Percentiles rank a stretch among this genome's conserved stretches.
These are phyloP conservation scores for Lipophrys pholis DNA, from an alignment of 2,113 vertebrate genomes.

Conservation along the genomic window DNA sequence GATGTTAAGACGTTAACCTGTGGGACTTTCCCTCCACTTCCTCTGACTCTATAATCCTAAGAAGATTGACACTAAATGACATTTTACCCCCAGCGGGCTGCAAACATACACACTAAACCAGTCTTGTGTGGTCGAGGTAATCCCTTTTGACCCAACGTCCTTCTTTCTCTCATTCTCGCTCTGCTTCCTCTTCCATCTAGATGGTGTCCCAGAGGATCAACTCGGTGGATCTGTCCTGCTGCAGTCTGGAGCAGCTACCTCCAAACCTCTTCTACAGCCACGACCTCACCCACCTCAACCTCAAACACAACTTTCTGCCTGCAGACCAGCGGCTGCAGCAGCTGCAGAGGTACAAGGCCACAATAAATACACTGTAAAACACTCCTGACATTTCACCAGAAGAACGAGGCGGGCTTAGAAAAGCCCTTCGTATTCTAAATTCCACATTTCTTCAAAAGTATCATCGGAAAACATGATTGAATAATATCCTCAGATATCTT, in stretches of 20 bases:
- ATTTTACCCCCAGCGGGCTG: slow-evolving; percentile 51
- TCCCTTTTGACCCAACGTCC: slow-evolving; percentile 52
- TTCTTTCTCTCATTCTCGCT: slow-evolving; percentile 20
- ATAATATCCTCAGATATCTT: too few species aligned
- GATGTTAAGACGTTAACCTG: slow-evolving; percentile 33
- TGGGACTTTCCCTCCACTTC: slow-evolving; percentile 42
- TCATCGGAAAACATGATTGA: too few species aligned
- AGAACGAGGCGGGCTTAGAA: not conserved
- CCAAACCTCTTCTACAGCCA: slow-evolving; percentile 97
- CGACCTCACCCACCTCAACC: slow-evolving; percentile 98
- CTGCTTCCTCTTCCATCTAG: slow-evolving; percentile 71
- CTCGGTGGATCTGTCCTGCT: slow-evolving; percentile 97
- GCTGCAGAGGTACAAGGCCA: slow-evolving; percentile 88
- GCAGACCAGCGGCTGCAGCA: slow-evolving; percentile 87
- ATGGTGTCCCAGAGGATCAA: slow-evolving; percentile 97
- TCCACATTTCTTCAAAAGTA: too few species aligned
- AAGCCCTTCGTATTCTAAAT: too few species aligned
- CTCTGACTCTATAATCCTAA: slow-evolving; percentile 64
- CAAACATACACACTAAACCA: slow-evolving; percentile 37
- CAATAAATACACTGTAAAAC: slow-evolving; percentile 46
- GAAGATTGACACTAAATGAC: slow-evolving; percentile 58
- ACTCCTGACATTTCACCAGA: slow-evolving; percentile 23
- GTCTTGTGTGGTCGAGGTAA: slow-evolving; percentile 39
- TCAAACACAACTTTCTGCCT: slow-evolving; percentile 96
- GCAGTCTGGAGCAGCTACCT: slow-evolving; percentile 95